Conservation (phyloP, 1,140 invertebrate genomes). For the Contarinia nasturtii region DNA sequence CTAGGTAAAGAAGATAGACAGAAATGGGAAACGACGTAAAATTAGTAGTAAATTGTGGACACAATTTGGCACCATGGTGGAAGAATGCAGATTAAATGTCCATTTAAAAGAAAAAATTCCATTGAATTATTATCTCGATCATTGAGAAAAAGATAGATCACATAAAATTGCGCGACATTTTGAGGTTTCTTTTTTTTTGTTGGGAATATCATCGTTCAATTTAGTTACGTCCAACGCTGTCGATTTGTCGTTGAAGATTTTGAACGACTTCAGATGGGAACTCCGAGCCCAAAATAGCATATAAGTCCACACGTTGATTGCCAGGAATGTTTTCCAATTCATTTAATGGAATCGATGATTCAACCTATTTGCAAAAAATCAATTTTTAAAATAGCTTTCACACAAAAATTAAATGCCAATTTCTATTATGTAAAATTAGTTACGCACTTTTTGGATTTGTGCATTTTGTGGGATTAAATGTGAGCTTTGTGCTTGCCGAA, state of each 20-base stretch:
- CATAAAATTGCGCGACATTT: background rate
- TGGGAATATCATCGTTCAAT: background rate
- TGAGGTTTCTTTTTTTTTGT: background rate
- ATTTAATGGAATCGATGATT: conserved; percentile 59
- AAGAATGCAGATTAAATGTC: background rate
- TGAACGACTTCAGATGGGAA: conserved; percentile 70
- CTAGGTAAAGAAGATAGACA: too few species aligned
- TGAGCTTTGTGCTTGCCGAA: conserved; percentile 63
- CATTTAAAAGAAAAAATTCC: background rate
- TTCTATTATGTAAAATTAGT: background rate
- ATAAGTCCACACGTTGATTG: conserved; percentile 60
- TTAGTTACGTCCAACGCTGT: conserved; percentile 51
- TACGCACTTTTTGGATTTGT: conserved; percentile 50
- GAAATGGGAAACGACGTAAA: too few species aligned
- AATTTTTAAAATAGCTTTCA: background rate
- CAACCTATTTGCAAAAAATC: conserved; percentile 40
- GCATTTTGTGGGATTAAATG: conserved; percentile 65
- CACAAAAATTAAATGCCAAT: background rate
- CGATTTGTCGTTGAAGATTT: conserved; percentile 62
- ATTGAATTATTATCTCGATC: background rate
- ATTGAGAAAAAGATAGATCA: background rate
- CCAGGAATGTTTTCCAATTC: conserved; percentile 67
- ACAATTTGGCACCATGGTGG: background rate
- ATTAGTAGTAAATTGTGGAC: too few species aligned
- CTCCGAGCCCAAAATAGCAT: conserved; percentile 60